Percentiles rank a stretch among this genome's conserved stretches.
phyloP scores from a whole-genome alignment of 2,888 invertebrate genomes.

The Silvanus unidentatus region DNA sequence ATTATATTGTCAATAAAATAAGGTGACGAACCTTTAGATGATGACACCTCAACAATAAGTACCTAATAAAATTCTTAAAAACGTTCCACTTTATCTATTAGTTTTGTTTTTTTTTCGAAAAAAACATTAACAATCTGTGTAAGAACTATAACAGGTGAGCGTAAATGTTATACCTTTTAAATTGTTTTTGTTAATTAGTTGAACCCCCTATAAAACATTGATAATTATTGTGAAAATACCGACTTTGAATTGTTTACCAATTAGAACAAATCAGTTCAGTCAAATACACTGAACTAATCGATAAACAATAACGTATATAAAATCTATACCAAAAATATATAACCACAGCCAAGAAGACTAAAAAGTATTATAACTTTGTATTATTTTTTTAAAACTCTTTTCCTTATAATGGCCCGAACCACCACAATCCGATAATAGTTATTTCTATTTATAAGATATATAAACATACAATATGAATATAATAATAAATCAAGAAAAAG shows the following conservation, averaged over 20 bases:
- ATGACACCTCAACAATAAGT: not conserved
- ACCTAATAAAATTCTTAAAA: conserved; percentile 2
- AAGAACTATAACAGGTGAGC: conserved; percentile 2
- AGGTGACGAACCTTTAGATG: not conserved
- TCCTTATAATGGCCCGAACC: not conserved
- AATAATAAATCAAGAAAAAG: too few species aligned
- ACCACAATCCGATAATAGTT: not conserved
- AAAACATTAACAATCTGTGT: conserved; percentile 4
- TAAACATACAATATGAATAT: too few species aligned
- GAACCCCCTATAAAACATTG: too few species aligned
- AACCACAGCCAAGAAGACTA: conserved; percentile 6
- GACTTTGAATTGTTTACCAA: too few species aligned
- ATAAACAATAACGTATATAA: too few species aligned
- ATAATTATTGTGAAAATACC: too few species aligned
- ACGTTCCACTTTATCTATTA: not conserved
- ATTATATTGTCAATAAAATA: not conserved
- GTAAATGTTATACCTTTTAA: too few species aligned
- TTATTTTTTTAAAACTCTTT: not conserved
- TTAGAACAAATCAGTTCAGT: too few species aligned
- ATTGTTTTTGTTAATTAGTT: too few species aligned
- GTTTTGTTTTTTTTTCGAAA: not conserved
- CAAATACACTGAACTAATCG: too few species aligned
- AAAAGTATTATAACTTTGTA: not conserved
- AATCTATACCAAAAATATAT: not conserved
- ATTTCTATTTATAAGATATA: too few species aligned